Conservation (phyloP, 2,113 vertebrate species). For the Daboia siamensis region DNA sequence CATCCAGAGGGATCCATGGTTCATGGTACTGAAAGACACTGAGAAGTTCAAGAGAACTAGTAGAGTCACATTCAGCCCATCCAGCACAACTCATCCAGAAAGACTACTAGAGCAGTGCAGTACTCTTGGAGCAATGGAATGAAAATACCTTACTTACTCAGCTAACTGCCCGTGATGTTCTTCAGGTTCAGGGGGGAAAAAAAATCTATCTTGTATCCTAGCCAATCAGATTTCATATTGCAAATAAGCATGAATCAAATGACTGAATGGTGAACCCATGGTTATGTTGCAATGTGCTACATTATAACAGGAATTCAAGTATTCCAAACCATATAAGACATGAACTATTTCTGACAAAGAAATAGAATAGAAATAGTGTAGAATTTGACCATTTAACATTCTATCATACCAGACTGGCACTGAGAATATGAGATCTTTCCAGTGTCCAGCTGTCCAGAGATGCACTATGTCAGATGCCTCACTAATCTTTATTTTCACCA, state of each 20-base stretch:
- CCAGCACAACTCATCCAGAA: background rate
- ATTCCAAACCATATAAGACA: background rate
- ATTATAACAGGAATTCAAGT: background rate
- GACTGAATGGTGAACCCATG: background rate
- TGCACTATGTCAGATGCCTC: background rate
- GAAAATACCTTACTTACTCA: background rate
- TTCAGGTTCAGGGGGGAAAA: background rate
- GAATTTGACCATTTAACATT: background rate
- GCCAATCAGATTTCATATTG: background rate
- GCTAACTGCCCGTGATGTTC: background rate
- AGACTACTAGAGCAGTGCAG: background rate
- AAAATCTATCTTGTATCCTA: background rate
- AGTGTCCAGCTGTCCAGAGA: background rate
- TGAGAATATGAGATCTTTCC: background rate
- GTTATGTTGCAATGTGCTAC: background rate
- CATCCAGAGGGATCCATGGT: background rate
- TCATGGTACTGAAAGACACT: background rate
- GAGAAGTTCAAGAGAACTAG: background rate
- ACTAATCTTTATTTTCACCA: background rate
- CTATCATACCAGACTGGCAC: background rate
- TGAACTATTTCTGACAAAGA: background rate
- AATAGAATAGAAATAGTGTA: background rate
- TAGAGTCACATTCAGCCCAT: background rate
- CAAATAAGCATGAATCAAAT: background rate
- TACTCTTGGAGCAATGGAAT: background rate